Percentiles rank a stretch among this genome's conserved stretches.
Conservation (phyloP, 2,113 vertebrate species). For the Rutilus rutilus region DNA sequence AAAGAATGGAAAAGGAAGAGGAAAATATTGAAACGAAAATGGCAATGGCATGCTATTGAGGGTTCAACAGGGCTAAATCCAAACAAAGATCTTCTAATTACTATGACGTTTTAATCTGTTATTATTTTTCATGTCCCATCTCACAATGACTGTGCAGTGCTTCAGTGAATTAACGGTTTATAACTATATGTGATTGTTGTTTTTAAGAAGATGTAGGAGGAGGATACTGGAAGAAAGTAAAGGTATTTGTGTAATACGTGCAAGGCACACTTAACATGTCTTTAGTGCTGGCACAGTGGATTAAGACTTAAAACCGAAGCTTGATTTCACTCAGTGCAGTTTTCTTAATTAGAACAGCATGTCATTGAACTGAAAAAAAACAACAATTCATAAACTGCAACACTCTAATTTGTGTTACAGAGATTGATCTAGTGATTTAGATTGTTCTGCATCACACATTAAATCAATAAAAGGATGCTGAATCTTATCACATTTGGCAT, state of each 20-base stretch:
- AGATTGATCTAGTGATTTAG: slow-evolving; percentile 22
- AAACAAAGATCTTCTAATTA: not conserved
- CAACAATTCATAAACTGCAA: slow-evolving; percentile 25
- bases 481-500: slow-evolving; percentile 18
- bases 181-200: not conserved
- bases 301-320: slow-evolving; percentile 11
- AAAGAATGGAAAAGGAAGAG: not conserved
- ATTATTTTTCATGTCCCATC: not conserved
- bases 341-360: slow-evolving; percentile 23
- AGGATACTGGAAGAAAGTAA: not conserved
- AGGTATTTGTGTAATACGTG: not conserved
- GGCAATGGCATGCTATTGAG: not conserved
- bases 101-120: not conserved
- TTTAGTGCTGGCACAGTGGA: not conserved
- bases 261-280: not conserved
- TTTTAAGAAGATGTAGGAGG: not conserved
- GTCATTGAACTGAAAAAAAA: slow-evolving; percentile 23
- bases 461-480: not conserved
- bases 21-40: slow-evolving; percentile 5
- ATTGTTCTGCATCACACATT: slow-evolving; percentile 30
- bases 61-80: not conserved
- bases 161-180: not conserved
- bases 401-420: slow-evolving; percentile 38
- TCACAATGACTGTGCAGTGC: not conserved
- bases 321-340: not conserved